Evolutionary conservation across 2,113 vertebrate genomes (phyloP), one percentile per base, ranked within the genome.

Genomic region (Seriola dumerili): DNA sequence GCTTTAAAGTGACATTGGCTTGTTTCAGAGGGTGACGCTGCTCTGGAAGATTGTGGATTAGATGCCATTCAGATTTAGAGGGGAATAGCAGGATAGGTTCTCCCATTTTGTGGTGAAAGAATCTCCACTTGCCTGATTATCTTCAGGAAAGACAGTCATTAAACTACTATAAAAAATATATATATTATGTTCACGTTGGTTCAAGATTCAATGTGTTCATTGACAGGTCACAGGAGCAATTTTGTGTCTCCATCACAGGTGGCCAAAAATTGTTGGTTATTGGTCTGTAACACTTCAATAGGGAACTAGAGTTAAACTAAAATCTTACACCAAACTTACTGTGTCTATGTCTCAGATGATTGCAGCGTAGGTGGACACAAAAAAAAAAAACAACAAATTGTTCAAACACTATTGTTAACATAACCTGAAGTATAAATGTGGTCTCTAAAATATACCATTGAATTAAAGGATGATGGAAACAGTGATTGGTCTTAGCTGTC

Each of bases 1-100:
- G 29, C 72, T 85, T 83, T 81, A 58, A 86, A 81, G 78, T 55
- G 86, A 57, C 70, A 78, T 42, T 2, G 17, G 52, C 83, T 83
- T 81, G 57, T 65, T 80, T 78, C 63, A 69, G 40, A 75, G 50
- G 25, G 63, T 10, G 69, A 64, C 12, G 58, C 61, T 9, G 44
- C 59, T 13, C 23, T 32, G 23, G 34, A 32, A 59, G 55, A 66
- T 74, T 54, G 52, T 40, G 32, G 58, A 73, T 83, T 38, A 87
- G 62, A 82, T 50, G 57, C 52, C 23, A 52, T 81, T 25, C 29
- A 79, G 40, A 11, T 66, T 70, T 52, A 48, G 38, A n/a, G 63
- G 44, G 3, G 19, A 44, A 36, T 8, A 57, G 5, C 23, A n/a
- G 48, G 34, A 16, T 8, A 59, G n/a, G 14, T 16, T 75, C 7